Percentiles rank a stretch among this genome's conserved stretches.
These are phyloP conservation scores for Isaurus tuberculatus DNA, from an alignment of 92 coral and sea anemone genomes.

Conservation along the genomic window DNA sequence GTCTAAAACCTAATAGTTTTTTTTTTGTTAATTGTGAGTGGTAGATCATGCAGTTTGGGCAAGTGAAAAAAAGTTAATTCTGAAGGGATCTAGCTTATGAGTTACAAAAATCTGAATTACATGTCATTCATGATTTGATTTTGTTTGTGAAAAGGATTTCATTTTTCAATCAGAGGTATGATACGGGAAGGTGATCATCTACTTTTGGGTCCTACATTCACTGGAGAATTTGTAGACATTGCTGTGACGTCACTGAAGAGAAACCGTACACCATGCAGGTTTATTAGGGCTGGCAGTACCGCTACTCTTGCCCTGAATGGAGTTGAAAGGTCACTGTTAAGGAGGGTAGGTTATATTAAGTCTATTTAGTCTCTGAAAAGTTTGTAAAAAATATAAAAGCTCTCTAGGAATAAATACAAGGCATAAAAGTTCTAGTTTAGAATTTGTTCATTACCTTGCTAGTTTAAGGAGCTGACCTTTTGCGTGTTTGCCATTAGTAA, in stretches of 20 bases:
- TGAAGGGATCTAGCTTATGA: no score
- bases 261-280: conserved; percentile 93
- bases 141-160: no score
- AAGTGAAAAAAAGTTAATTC: not conserved
- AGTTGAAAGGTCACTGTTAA: conserved; percentile 73
- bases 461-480: no score
- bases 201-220: conserved; percentile 79
- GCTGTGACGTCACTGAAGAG: conserved; percentile 87
- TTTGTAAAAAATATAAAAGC: no score
- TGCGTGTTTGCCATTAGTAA: no score
- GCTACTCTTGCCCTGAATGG: conserved; percentile 96
- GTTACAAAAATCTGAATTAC: no score
- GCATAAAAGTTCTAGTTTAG: no score
- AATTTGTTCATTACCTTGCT: no score
- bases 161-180: conserved; percentile 72
- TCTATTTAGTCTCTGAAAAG: not conserved
- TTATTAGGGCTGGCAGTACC: conserved; percentile 91
- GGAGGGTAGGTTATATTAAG: conserved; percentile 80
- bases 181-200: conserved; percentile 92
- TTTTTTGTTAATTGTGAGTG: no score
- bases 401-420: no score
- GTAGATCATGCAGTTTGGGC: no score
- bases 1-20: not conserved
- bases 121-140: no score
- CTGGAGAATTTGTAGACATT: conserved; percentile 80